These are phyloP conservation scores for Oncorhynchus kisutch DNA, from an alignment of 2,113 vertebrate genomes.

Conservation along the genomic window DNA sequence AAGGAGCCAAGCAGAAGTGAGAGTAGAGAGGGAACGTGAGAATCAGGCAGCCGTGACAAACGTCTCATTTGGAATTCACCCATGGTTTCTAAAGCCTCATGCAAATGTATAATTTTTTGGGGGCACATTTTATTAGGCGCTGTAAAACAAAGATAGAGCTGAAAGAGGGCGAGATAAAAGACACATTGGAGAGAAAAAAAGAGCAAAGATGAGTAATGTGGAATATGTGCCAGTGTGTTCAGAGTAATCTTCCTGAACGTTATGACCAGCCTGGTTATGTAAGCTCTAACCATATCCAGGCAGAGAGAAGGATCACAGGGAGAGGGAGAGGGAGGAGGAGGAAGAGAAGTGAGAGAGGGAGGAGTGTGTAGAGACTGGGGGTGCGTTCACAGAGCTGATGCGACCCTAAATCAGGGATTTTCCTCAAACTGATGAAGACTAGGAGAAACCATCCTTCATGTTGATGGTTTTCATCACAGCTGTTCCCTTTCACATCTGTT, in stretches of 20 bases:
- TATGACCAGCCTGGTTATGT: slow-evolving; percentile 39
- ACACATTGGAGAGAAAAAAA: background rate
- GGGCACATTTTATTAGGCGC: slow-evolving; percentile 19
- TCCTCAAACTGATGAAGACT: background rate
- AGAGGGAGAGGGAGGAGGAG: background rate
- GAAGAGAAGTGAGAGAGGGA: background rate
- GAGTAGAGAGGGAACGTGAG: slow-evolving; percentile 5
- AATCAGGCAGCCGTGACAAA: slow-evolving; percentile 21
- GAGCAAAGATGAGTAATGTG: slow-evolving; percentile 13
- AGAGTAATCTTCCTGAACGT: slow-evolving; percentile 30
- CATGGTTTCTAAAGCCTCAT: slow-evolving; percentile 27
- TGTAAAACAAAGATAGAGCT: slow-evolving; percentile 36
- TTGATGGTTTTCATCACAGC: background rate
- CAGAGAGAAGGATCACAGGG: slow-evolving; percentile 22
- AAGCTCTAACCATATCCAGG: slow-evolving; percentile 46
- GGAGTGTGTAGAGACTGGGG: background rate
- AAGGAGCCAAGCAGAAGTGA: slow-evolving; percentile 12
- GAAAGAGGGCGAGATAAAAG: slow-evolving; percentile 27
- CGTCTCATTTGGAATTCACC: slow-evolving; percentile 25
- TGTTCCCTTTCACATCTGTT: background rate
- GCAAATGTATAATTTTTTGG: slow-evolving; percentile 17
- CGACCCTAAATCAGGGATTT: background rate
- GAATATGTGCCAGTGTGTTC: slow-evolving; percentile 15
- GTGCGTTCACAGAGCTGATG: slow-evolving; percentile 5
- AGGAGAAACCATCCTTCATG: background rate